phyloP scores from a whole-genome alignment of 2,113 vertebrate genomes.

The Onychostoma macrolepis region DNA sequence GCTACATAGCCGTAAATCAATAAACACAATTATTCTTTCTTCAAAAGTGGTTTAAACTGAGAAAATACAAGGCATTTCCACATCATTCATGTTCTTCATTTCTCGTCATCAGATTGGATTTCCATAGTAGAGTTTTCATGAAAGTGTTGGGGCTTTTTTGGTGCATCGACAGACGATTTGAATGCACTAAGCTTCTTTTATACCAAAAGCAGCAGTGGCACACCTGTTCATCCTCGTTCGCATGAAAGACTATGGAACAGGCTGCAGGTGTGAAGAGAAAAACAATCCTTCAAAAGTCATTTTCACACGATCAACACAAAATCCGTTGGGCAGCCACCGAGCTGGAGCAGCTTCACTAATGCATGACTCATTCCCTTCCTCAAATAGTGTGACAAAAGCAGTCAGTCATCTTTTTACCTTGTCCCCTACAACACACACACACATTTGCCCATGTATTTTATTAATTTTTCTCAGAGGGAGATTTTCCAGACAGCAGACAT shows the following conservation, averaged over 20 bases:
- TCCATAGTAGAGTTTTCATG: neutral
- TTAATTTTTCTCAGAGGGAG: constrained; percentile 18
- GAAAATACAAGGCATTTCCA: neutral
- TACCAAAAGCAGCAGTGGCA: constrained; percentile 9
- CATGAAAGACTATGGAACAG: neutral
- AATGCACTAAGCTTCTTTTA: neutral
- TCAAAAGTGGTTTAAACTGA: constrained; percentile 6
- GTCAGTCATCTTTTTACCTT: constrained; percentile 4
- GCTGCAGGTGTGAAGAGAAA: constrained; percentile 28
- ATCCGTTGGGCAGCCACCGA: constrained; percentile 34
- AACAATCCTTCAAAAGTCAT: constrained; percentile 29
- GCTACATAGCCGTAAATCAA: constrained; percentile 7
- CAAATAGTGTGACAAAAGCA: constrained; percentile 44
- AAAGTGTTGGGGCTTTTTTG: neutral
- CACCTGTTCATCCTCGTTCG: constrained; percentile 23
- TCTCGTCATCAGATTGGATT: neutral
- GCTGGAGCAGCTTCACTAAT: constrained; percentile 27
- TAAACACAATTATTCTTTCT: neutral
- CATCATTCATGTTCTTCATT: neutral
- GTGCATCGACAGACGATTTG: neutral
- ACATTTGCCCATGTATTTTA: neutral
- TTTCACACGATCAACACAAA: constrained; percentile 36
- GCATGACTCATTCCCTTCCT: constrained; percentile 44
- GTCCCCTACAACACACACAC: neutral
- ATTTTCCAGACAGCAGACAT: constrained; percentile 59